phyloP scores from a whole-genome alignment of 2,888 invertebrate species.

The Cataglyphis rosenhaueri region DNA sequence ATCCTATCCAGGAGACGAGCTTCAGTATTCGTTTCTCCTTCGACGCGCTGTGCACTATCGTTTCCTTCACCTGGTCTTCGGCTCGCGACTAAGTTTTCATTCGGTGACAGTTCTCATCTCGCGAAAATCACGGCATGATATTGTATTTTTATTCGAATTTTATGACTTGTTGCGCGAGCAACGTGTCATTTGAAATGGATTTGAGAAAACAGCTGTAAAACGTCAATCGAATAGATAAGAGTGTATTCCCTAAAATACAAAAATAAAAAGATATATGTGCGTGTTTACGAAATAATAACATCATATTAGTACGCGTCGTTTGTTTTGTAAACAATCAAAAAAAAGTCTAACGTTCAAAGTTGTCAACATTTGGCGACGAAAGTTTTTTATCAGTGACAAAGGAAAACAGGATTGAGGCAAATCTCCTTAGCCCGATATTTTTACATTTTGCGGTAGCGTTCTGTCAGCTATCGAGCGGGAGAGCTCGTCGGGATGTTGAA shows the following conservation, averaged over 20 bases:
- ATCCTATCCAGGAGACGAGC: slow-evolving; percentile 54
- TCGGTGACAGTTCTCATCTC: not conserved
- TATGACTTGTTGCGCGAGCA: not conserved
- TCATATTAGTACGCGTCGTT: not conserved
- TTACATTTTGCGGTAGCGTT: slow-evolving; percentile 26
- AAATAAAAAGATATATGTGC: not conserved
- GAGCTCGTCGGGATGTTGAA: slow-evolving; percentile 86
- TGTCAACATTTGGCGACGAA: slow-evolving; percentile 31
- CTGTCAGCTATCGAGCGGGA: slow-evolving; percentile 42
- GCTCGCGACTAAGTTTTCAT: not conserved
- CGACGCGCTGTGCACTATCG: slow-evolving; percentile 21
- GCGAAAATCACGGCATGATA: not conserved
- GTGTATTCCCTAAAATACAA: not conserved
- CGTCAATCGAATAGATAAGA: not conserved
- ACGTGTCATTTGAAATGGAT: not conserved
- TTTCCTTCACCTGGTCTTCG: not conserved
- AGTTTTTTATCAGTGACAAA: slow-evolving; percentile 41
- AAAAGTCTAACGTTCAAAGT: slow-evolving; percentile 29
- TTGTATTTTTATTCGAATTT: not conserved
- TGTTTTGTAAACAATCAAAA: not conserved
- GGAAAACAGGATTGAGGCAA: slow-evolving; percentile 29
- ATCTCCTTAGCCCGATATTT: not conserved
- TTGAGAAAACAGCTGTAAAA: not conserved
- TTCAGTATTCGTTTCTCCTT: slow-evolving; percentile 51
- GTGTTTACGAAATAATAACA: slow-evolving; percentile 3